Evolutionary conservation across 2,797 vertebrate species (phyloP), one percentile per base, ranked within the genome.

Genomic region (Sebastes melanostomus): DNA sequence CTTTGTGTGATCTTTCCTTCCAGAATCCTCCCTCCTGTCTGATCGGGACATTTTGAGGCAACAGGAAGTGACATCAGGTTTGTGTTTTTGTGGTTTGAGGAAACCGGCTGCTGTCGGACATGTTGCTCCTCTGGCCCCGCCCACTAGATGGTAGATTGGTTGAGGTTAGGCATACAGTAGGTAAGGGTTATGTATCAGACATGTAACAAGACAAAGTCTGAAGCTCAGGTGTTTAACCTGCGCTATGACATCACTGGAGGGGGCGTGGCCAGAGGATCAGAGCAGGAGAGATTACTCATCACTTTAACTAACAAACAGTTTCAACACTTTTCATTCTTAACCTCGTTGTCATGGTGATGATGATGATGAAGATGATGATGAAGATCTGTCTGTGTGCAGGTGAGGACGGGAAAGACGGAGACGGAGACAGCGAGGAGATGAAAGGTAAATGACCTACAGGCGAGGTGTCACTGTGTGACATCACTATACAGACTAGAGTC

Each of bases 11-110:
- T 86, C 59, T 25, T 74, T 89, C 72, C 62, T 72, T 94, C 80
- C 95, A 98, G 97, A 97, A 89, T 93, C 96, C 96, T 96, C 96
- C 93, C 95, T 96, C 96, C 93, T 96, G 95, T 97, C 97, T 95
- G 95, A 97, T 91, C 89, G 95, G 95, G 97, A 98, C 94, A 94
- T 95, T 94, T 95, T 96, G 95, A 94, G 94, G 90, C 96, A 96
- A 89, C 96, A 97, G 92, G 97, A 97, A 95, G 96, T 97, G 93
- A 92, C 94, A 82, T 95, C 97, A 98, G 98, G 97, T 98, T 95
- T 97, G 97, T 97, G 85, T 91, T 32, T 18, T 29, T 59, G 27
- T 59, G 27, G 8, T 30, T 60, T 60, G 58, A 60, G 27, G 58
- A 20, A 60, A 10, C 16, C 2, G 18, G 50, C 8, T 85, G 24